Evolutionary conservation across 2,797 vertebrate genomes (phyloP).

Genomic region (Sandelia bainsii): DNA sequence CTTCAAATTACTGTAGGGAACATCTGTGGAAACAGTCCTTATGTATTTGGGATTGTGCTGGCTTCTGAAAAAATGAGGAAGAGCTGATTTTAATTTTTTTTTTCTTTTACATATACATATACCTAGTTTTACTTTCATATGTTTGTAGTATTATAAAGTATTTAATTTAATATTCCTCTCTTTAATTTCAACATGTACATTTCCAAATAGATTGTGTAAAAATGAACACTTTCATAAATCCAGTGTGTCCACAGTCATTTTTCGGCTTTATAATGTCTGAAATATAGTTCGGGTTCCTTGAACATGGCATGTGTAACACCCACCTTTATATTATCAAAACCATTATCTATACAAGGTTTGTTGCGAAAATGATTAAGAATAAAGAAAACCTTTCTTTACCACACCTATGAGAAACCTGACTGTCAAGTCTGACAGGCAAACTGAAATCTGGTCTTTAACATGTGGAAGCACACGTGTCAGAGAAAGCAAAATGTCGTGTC

Average conservation of each 20-base stretch:
- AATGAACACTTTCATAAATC: constrained; percentile 45
- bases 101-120: constrained; percentile 15
- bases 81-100: background rate
- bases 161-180: constrained; percentile 57
- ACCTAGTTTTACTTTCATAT: constrained; percentile 23
- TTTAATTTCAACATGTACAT: constrained; percentile 38
- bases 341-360: constrained; percentile 3
- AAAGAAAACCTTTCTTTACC: constrained; percentile 39
- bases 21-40: constrained; percentile 1
- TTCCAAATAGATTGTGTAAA: constrained; percentile 34
- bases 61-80: background rate
- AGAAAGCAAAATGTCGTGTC: background rate
- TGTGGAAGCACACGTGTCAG: fast-evolving
- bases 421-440: constrained; percentile 34
- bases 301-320: background rate
- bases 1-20: background rate
- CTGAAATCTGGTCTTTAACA: constrained; percentile 51
- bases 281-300: background rate
- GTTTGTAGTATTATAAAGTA: too few relatives aligned
- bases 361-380: constrained; percentile 12
- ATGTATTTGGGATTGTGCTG: constrained; percentile 25
- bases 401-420: constrained; percentile 60
- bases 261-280: background rate
- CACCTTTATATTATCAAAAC: background rate
- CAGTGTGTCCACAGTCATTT: background rate